Evolutionary conservation across 2,888 invertebrate genomes (phyloP).

Genomic region (Conomelus anceps): DNA sequence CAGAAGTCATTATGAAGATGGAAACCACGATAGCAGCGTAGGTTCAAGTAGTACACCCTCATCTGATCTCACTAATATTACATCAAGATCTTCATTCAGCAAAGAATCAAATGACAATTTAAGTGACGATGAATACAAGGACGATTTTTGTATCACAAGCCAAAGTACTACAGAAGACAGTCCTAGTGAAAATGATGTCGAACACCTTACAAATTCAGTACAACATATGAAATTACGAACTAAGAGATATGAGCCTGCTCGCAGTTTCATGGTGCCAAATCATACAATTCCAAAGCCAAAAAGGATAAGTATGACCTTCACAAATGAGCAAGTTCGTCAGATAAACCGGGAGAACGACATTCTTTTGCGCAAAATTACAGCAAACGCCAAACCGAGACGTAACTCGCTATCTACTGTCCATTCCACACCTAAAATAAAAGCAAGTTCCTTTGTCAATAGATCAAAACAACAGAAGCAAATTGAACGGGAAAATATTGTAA

Average conservation of each 20-base stretch:
- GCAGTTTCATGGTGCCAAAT: neutral
- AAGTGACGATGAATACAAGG: neutral
- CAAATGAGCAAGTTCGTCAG: conserved; percentile 29
- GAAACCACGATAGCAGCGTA: conserved; percentile 1
- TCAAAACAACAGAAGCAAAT: conserved; percentile 29
- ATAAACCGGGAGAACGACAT: conserved; percentile 31
- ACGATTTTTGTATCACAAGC: neutral
- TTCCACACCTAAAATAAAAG: conserved; percentile 19
- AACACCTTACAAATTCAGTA: neutral
- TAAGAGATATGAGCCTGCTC: neutral
- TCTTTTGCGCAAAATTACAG: conserved; percentile 29
- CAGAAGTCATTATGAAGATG: conserved; percentile 8
- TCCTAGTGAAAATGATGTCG: neutral
- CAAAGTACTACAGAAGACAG: neutral
- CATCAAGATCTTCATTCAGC: conserved; percentile 9
- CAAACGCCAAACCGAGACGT: conserved; percentile 21
- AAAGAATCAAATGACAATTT: neutral
- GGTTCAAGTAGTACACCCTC: conserved; percentile 4
- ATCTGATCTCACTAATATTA: conserved; percentile 20
- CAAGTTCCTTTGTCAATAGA: conserved; percentile 32
- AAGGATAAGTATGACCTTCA: conserved; percentile 29
- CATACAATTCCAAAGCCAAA: conserved; percentile 2
- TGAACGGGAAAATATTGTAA: conserved; percentile 31
- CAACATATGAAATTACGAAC: neutral
- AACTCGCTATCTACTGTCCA: neutral